Evolutionary conservation across 1,140 invertebrate species (phyloP).

Genomic region (Pseudachorutes palmiensis): DNA sequence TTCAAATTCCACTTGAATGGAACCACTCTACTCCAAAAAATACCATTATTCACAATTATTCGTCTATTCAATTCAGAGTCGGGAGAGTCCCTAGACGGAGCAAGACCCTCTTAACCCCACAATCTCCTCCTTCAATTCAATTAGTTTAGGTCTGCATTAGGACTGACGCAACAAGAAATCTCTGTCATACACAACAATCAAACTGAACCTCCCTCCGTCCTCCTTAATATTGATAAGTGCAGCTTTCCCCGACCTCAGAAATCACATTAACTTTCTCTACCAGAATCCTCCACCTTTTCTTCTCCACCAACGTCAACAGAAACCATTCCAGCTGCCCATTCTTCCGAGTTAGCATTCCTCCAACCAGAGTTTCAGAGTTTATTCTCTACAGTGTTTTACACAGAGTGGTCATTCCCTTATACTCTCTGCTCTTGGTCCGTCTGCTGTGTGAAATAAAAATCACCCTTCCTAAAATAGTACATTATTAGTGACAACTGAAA

Average conservation of each 20-base stretch:
- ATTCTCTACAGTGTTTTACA: too few species aligned
- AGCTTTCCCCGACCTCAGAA: neutral
- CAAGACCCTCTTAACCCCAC: constrained; percentile 5
- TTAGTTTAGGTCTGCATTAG: neutral
- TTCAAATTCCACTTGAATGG: constrained; percentile 20
- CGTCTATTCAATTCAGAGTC: constrained; percentile 19
- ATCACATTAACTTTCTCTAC: neutral
- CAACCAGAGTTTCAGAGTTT: too few species aligned
- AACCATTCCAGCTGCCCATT: too few species aligned
- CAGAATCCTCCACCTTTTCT: too few species aligned
- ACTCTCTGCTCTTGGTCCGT: neutral
- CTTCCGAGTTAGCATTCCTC: too few species aligned
- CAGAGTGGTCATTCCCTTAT: too few species aligned
- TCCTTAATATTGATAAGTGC: neutral
- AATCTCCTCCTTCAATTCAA: constrained; percentile 12
- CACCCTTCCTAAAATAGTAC: constrained; percentile 12
- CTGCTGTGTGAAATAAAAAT: constrained; percentile 10
- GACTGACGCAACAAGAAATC: too few species aligned
- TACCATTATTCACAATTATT: constrained; percentile 29
- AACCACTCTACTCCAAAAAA: constrained; percentile 11
- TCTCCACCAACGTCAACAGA: too few species aligned
- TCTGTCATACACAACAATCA: too few species aligned
- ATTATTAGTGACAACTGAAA: constrained; percentile 27
- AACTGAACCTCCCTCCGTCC: too few species aligned
- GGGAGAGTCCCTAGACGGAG: neutral